Evolutionary conservation across 2,113 vertebrate genomes (phyloP), one percentile per base, ranked within the genome.

Genomic region (Heptranchias perlo): DNA sequence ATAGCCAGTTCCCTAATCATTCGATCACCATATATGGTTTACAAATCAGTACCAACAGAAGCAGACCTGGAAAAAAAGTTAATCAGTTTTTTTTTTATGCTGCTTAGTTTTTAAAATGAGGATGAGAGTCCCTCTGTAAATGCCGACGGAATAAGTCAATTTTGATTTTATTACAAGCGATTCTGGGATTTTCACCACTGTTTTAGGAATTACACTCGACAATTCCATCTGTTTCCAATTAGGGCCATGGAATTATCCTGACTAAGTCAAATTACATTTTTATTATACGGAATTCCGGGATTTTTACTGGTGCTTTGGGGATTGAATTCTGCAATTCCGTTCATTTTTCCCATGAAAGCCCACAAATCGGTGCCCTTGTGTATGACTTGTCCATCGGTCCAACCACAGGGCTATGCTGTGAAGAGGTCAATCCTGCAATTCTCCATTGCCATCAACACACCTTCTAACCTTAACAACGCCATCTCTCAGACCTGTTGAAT

Each of bases 201-300:
- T 91, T 91, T 91, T 28, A 91, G 54, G 31, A 58, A 58, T 35
- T 61, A 31, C 25, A 91, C 28, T 87, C 47, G 52, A 91, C 49
- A 91, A 91, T 91, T 91, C 31, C 87, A 91, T 58, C 87, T 91
- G 87, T 58, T 91, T 91, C 52, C 52, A 58, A 91, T 91, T 91
- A 35, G 13, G 31, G 28, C 87, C 49, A 54, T 3, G 4, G 52
- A 58, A 4, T 91, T 61, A 91, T 91, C 87, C 31, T 58, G 58
- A 58, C 58, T 0, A 23, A 87, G 52, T 54, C 87, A 91, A 91
- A 91, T 91, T 91, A 31, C 13, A 31, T 35, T 91, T 89, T 91
- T 91, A 91, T 91, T 58, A 54, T 52, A 2, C 58, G 54, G 87
- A 91, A 58, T 91, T 91, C 87, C 49, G 4, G 25, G 52, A 35